Conservation (phyloP, 2,888 invertebrate genomes). For the Ormyrus labotus region DNA sequence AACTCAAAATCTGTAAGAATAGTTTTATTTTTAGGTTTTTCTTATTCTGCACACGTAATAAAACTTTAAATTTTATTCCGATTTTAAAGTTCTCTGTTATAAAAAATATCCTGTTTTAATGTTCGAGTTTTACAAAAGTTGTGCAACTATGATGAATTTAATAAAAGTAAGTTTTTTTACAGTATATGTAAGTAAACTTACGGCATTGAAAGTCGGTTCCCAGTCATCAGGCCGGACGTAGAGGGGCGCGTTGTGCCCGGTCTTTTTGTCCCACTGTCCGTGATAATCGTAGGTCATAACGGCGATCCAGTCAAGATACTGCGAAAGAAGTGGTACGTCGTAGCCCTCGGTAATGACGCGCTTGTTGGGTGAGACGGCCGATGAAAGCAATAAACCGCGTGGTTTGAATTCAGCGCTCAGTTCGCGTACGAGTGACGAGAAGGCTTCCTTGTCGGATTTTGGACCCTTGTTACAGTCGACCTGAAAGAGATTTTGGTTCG, state of each 20-base stretch:
- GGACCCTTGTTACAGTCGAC: slow-evolving; percentile 90
- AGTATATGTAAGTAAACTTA: slow-evolving; percentile 70
- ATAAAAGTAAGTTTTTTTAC: slow-evolving; percentile 1
- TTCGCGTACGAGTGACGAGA: slow-evolving; percentile 86
- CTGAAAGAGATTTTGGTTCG: slow-evolving; percentile 69
- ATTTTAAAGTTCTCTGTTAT: too few relatives aligned
- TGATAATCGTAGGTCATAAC: slow-evolving; percentile 95
- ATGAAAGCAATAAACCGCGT: slow-evolving; percentile 84
- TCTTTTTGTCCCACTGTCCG: slow-evolving; percentile 93
- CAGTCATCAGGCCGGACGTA: slow-evolving; percentile 85
- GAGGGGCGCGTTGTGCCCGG: slow-evolving; percentile 93
- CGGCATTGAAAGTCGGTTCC: slow-evolving; percentile 87
- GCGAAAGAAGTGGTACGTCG: slow-evolving; percentile 85
- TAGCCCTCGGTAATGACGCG: slow-evolving; percentile 90
- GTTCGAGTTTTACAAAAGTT: too few relatives aligned
- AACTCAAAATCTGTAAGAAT: too few relatives aligned
- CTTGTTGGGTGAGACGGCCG: slow-evolving; percentile 91
- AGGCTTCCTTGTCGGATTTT: slow-evolving; percentile 87
- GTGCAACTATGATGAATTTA: not conserved
- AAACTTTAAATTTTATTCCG: too few relatives aligned
- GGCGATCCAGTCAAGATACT: slow-evolving; percentile 91
- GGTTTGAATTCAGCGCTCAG: slow-evolving; percentile 84
- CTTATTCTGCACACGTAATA: too few relatives aligned
- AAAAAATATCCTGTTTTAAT: too few relatives aligned
- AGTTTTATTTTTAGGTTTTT: too few relatives aligned